Evolutionary conservation across 2,113 vertebrate genomes (phyloP), one percentile per base, ranked within the genome.

Genomic region (Psephotus haematonotus): DNA sequence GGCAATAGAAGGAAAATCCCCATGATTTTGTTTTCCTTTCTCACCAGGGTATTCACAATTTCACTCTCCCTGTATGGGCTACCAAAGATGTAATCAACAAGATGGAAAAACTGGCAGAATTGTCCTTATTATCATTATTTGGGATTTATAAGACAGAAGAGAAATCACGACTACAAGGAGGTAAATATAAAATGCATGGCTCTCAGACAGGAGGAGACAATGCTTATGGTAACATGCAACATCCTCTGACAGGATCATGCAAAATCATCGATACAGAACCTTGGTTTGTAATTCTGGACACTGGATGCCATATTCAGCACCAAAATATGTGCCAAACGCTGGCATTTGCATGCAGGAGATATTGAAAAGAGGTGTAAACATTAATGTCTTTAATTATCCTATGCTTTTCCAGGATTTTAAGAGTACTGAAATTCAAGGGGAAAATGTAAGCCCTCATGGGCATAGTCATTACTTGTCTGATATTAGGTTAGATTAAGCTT

Each of bases 101-200:
- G 92, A 95, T 99, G 97, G 97, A 91, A 97, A 95, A 97, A 90
- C 92, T 99, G 18, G 97, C 98, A 78, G 98, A 98, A 80, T 97
- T 99, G 75, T 97, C 98, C 80, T 90, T 99, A 81, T 89, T 97
- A 44, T 98, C 98, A 6, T 77, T 98, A 70, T 98, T 98, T 93
- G 97, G 98, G 85, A 95, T 98, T 94, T 95, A 98, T 88, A 99
- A 98, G 94, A 96, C 97, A 19, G 97, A 97, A 96, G 98, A 99
- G 91, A 99, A 99, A 97, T 98, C 98, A 74, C 96, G 98, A 95
- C 97, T 99, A 59, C 98, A 98, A 31, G 99, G 99, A 95, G 99
- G 99, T 99, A 96, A 98, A 97, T 92, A 91, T n/a, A 29, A 74
- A 86, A 53, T 4, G 6, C 43, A 18, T 9, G 37, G 6, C 23